Evolutionary conservation across 1,140 invertebrate species (phyloP), one percentile per base, ranked within the genome.

Genomic region (Chrysopa pallens): DNA sequence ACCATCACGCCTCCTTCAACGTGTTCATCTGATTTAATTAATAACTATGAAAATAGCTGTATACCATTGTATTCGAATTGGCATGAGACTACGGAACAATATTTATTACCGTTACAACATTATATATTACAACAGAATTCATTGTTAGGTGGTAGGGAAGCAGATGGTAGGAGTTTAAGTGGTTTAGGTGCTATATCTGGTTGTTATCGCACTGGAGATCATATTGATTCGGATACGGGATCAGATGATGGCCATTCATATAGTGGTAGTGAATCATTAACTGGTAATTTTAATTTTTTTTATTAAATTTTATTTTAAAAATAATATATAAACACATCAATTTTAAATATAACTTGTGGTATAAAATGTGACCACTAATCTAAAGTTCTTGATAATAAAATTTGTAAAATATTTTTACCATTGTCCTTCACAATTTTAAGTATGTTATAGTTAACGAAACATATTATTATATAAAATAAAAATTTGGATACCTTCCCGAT

Each of bases 51-150:
- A 5, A 23, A 23, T 23, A 23, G 17, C 5, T 23, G 17, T 23
- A 23, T 23, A 11, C 78, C 78, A 1, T 55, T 81, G 28, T 82
- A 81, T 53, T 78, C 73, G 42, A 81, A 83, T 59, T 76, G 78
- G 67, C 77, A 79, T 54, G 65, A 70, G 48, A 69, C 75, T 50
- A 23, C 17, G 5, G 17, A 23, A 23, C 17, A 23, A 23, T 81
- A 88, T 58, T 61, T 88, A 38, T 58, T 88, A 51, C 84, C 85
- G 4, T 63, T 91, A 41, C 85, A 89, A 55, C 80, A 89, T 59
- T 90, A 89, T 54, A 84, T 91, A 40, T 68, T 90, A 59, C 38
- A 90, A 57, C 81, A 90, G 65, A 78, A 78, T 0, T 80, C 82
- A 59, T 61, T 80, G 6, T 79, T 77, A 47, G 80, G 80, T 68